Evolutionary conservation across 2,113 vertebrate genomes (phyloP), one percentile per base, ranked within the genome.

Genomic region (Percina caprodes): DNA sequence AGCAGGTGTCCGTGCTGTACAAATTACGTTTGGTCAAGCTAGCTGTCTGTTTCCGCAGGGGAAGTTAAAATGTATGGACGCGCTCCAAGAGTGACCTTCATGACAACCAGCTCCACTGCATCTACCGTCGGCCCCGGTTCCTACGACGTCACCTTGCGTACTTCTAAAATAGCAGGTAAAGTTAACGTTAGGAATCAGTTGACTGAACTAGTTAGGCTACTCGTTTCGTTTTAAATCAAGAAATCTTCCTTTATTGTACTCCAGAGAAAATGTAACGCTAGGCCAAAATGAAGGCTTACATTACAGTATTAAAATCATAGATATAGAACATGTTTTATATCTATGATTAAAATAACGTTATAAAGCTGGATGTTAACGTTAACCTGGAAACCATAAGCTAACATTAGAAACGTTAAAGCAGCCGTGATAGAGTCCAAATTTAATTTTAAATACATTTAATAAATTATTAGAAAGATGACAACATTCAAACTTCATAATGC

Each of bases 91-190:
- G 75, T 90, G 26, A 94, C 91, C 13, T 75, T 62, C 54, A 0
- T 77, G 39, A 18, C 86, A 14, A 21, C 49, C 13, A 76, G 85
- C 67, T 68, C 60, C n/a, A 90, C 90, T 2, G 26, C 88, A 3
- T 1, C 88, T 1, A 6, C 77, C 2, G 87, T 94, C 9, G 95
- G 95, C 13, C 94, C 94, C 5, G 94, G 94, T 21, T 89, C 95
- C 0, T 94, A 95, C 59, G 75, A 91, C 3, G 70, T 94, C 48
- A 77, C 13, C 24, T 14, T 13, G 12, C 6, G 16, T 24, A n/a
- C 30, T 3, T 5, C 39, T 54, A 58, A 68, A 23, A 33, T 46
- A 75, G 63, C 80, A 62, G 91, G 94, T 94, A 42, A 42, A 9
- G 10, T 42, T 42, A 42, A 42, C 9, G 39, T 39, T 39, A 42